These are phyloP conservation scores for Zoanthus sansibaricus DNA, from an alignment of 92 coral and sea anemone genomes.

Conservation along the genomic window DNA sequence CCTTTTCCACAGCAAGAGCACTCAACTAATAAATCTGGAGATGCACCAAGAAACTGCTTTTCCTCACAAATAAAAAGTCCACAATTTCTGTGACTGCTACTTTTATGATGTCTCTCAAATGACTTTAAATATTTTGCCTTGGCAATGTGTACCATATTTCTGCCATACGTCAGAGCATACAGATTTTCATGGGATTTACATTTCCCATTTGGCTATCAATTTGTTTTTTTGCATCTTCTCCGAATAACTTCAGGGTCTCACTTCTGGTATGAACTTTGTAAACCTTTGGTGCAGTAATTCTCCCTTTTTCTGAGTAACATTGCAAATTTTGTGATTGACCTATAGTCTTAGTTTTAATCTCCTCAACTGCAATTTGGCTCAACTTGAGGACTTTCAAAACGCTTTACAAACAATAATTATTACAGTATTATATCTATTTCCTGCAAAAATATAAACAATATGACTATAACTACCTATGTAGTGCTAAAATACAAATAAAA, in stretches of 20 bases:
- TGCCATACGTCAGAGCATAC: constrained; percentile 64
- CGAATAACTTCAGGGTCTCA: constrained; percentile 11
- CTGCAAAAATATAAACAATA: too few species aligned
- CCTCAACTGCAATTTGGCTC: constrained; percentile 11
- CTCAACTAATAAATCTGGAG: constrained; percentile 58
- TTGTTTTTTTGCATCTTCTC: not conserved
- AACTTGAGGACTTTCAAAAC: not conserved
- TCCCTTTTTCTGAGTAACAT: constrained; percentile 13
- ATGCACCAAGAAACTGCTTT: constrained; percentile 45
- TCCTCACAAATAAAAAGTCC: constrained; percentile 56
- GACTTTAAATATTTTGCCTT: constrained; percentile 37
- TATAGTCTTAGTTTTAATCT: constrained; percentile 11
- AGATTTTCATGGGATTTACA: constrained; percentile 41
- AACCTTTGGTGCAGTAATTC: constrained; percentile 32
- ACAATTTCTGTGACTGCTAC: constrained; percentile 44
- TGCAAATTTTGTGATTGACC: constrained; percentile 16
- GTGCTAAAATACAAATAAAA: too few species aligned
- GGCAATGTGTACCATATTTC: constrained; percentile 60
- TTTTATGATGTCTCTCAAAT: constrained; percentile 47
- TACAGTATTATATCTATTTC: too few species aligned
- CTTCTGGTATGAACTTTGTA: constrained; percentile 40
- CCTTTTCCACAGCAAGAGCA: constrained; percentile 67
- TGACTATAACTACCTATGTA: too few species aligned
- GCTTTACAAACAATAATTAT: too few species aligned
- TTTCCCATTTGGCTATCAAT: constrained; percentile 44